These are phyloP conservation scores for Sphyrna mokarran DNA, from an alignment of 2,113 vertebrate genomes.

Conservation along the genomic window DNA sequence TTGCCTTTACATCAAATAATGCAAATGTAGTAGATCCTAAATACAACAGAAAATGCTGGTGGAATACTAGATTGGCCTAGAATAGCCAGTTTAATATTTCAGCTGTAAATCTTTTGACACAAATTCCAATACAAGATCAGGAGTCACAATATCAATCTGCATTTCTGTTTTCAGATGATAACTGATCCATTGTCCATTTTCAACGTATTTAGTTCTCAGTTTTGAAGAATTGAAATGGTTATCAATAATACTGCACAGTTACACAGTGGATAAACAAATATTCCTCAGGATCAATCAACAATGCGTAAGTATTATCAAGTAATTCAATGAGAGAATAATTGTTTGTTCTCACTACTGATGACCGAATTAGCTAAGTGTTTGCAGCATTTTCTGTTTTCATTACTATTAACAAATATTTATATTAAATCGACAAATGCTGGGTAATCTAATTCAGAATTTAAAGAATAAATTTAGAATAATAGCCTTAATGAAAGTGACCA, in stretches of 20 bases:
- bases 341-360: background rate
- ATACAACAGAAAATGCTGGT: background rate
- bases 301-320: conserved; percentile 17
- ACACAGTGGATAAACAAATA: background rate
- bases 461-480: background rate
- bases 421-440: background rate
- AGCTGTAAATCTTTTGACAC: background rate
- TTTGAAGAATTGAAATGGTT: conserved; percentile 10
- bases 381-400: background rate
- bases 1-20: background rate
- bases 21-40: background rate
- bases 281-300: background rate
- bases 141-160: background rate
- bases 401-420: background rate
- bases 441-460: background rate
- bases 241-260: background rate
- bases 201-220: background rate
- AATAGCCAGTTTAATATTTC: background rate
- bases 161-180: conserved; percentile 8
- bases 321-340: background rate
- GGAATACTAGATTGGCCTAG: background rate
- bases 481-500: background rate
- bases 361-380: background rate
- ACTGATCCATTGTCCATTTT: background rate
- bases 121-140: background rate